phyloP scores from a whole-genome alignment of 2,113 vertebrate species.

The Rhegmatorhina hoffmannsi region DNA sequence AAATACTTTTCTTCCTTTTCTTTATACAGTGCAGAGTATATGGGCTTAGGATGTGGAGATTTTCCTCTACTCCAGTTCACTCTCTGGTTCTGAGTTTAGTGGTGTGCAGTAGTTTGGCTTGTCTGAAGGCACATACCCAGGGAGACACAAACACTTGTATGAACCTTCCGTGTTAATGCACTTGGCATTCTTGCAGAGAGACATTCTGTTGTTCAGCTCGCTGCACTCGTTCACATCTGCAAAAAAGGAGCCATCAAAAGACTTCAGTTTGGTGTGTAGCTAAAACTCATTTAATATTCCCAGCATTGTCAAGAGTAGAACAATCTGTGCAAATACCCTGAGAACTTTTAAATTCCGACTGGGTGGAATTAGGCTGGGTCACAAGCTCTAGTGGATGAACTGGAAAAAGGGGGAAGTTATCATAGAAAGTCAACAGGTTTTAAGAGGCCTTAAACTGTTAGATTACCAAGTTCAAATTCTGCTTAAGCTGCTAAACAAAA shows the following conservation, averaged over 20 bases:
- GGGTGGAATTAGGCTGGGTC: neutral
- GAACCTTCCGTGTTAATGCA: slow-evolving; percentile 96
- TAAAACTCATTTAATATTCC: neutral
- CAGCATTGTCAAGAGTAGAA: neutral
- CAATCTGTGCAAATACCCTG: neutral
- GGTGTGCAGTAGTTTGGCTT: slow-evolving; percentile 93
- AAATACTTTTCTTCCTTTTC: slow-evolving; percentile 78
- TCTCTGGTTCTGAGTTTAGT: slow-evolving; percentile 73
- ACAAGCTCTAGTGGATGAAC: neutral
- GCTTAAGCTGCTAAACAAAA: neutral
- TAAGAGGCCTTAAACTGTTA: neutral
- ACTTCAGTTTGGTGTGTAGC: neutral
- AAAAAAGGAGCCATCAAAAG: slow-evolving; percentile 25
- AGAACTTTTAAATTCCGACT: neutral
- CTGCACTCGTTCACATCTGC: slow-evolving; percentile 96
- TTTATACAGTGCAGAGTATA: slow-evolving; percentile 95
- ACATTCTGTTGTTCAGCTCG: slow-evolving; percentile 94
- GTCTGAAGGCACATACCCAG: slow-evolving; percentile 85
- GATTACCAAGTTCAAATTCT: neutral
- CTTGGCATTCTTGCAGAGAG: slow-evolving; percentile 93
- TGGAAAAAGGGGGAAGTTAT: neutral
- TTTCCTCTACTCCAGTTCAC: slow-evolving; percentile 81
- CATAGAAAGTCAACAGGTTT: neutral
- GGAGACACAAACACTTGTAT: slow-evolving; percentile 92
- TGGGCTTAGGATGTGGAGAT: slow-evolving; percentile 77